These are phyloP conservation scores for Leptinotarsa rubiginosa DNA, from an alignment of 2,888 invertebrate genomes.

Conservation along the genomic window DNA sequence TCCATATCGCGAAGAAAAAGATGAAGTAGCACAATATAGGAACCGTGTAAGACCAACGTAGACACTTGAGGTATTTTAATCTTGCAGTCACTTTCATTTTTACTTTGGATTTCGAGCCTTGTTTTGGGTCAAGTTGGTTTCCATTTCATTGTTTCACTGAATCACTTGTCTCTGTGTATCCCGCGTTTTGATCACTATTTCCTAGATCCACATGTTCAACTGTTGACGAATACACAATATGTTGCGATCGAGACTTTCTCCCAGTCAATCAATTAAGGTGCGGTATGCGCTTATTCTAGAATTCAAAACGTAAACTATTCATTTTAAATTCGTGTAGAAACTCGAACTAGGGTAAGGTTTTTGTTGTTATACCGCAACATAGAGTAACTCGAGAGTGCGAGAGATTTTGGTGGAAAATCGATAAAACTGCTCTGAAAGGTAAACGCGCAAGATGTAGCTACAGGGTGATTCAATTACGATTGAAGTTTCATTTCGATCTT, in stretches of 20 bases:
- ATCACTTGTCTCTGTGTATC: background rate
- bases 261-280: background rate
- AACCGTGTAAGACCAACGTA: constrained; percentile 70
- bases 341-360: background rate
- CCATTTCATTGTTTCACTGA: background rate
- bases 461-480: background rate
- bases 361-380: background rate
- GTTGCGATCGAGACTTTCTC: constrained; percentile 4
- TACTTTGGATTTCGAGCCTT: background rate
- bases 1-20: constrained; percentile 69
- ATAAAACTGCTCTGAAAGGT: background rate
- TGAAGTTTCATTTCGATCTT: background rate
- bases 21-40: constrained; percentile 70
- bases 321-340: background rate
- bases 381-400: background rate
- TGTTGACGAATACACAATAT: background rate
- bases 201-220: background rate
- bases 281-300: background rate
- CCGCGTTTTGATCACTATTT: background rate
- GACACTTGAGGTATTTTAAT: constrained; percentile 50
- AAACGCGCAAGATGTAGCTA: background rate
- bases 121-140: constrained; percentile 3
- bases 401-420: background rate
- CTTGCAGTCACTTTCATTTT: constrained; percentile 33
- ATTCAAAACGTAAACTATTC: background rate